Evolutionary conservation across 2,888 invertebrate species (phyloP).

Genomic region (Drosophila koepferae): DNA sequence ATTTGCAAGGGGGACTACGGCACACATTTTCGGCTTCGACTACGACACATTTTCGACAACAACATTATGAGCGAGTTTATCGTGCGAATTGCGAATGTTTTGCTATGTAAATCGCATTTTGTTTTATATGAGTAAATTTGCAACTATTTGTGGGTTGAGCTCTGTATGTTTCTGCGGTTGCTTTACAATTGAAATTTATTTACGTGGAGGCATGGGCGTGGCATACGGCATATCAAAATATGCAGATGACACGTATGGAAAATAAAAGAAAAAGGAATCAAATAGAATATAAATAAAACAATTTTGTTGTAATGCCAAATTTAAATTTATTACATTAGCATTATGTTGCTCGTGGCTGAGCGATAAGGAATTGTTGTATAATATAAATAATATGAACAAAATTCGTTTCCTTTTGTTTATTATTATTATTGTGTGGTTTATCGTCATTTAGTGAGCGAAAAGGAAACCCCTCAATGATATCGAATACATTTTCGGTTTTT

Average conservation of each 20-base stretch:
- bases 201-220: not conserved
- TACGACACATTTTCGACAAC: not conserved
- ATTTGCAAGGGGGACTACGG: not conserved
- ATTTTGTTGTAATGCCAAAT: not conserved
- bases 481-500: not conserved
- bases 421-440: not conserved
- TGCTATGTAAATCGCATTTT: constrained; percentile 40
- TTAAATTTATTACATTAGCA: not conserved
- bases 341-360: constrained; percentile 3
- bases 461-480: not conserved
- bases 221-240: constrained; percentile 12
- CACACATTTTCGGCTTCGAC: not conserved
- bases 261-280: not conserved
- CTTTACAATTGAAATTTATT: constrained; percentile 1
- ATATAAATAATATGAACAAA: not conserved
- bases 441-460: not conserved
- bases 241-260: constrained; percentile 33
- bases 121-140: constrained; percentile 20
- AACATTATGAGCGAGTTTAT: constrained; percentile 43
- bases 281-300: too few relatives aligned
- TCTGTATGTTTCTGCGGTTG: constrained; percentile 34
- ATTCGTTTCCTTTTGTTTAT: not conserved
- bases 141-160: constrained; percentile 39
- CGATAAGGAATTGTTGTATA: constrained; percentile 20
- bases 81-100: constrained; percentile 40